These are phyloP conservation scores for Parasteatoda lunata DNA, from an alignment of 2,888 invertebrate species.

Conservation along the genomic window DNA sequence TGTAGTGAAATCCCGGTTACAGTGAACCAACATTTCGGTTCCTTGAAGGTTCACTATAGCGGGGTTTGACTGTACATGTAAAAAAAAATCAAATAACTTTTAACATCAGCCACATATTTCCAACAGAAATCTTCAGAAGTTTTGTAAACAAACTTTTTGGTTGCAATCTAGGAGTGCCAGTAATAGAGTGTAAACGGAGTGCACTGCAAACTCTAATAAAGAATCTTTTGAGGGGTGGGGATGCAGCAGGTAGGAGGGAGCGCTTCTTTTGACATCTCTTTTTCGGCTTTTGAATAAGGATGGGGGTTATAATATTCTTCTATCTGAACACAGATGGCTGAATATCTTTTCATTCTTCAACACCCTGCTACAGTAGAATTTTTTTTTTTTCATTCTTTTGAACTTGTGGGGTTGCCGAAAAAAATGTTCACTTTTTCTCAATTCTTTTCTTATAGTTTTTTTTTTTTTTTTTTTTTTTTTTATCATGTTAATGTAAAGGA, in stretches of 20 bases:
- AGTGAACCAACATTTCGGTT: no score
- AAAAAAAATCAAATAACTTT: no score
- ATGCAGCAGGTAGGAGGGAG: background rate
- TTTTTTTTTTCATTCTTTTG: slow-evolving; percentile 27
- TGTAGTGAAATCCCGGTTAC: no score
- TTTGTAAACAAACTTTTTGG: background rate
- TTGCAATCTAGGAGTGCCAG: background rate
- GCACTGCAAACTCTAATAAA: background rate
- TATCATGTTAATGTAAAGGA: no score
- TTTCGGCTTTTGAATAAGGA: slow-evolving; percentile 34
- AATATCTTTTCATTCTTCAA: slow-evolving; percentile 40
- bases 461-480: slow-evolving; percentile 26
- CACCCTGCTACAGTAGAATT: slow-evolving; percentile 45
- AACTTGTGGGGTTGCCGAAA: slow-evolving; percentile 49
- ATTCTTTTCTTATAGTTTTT: slow-evolving; percentile 43
- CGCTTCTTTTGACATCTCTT: slow-evolving; percentile 63
- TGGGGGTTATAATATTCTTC: slow-evolving; percentile 27
- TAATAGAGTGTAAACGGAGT: background rate
- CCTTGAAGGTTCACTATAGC: no score
- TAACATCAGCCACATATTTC: no score
- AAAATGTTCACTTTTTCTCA: slow-evolving; percentile 28
- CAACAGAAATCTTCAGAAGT: no score
- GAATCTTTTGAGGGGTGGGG: slow-evolving; percentile 6
- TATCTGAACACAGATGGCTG: slow-evolving; percentile 63
- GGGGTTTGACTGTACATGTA: no score